Conservation (phyloP, 2,113 vertebrate species). For the Scomber japonicus region DNA sequence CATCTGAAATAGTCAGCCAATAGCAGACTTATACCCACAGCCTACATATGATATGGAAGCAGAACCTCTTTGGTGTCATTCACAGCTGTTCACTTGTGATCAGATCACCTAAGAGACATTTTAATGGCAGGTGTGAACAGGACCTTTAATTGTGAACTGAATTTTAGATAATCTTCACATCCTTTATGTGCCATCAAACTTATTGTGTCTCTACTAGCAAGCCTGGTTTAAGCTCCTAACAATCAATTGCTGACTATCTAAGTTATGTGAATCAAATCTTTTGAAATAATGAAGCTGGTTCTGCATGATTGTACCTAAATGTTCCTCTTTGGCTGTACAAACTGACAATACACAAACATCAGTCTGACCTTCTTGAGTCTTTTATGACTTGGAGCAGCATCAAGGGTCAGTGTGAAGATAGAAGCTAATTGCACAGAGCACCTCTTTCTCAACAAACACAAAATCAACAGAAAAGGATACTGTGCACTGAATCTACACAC, state of each 20-base stretch:
- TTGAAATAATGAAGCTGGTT: conserved; percentile 5
- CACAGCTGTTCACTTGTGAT: no score
- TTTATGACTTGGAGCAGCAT: conserved; percentile 61
- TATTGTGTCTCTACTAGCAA: not conserved
- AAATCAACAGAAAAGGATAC: conserved; percentile 46
- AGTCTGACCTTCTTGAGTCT: conserved; percentile 70
- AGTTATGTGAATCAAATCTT: conserved; percentile 6
- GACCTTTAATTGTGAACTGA: conserved; percentile 30
- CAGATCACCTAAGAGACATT: no score
- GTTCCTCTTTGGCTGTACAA: not conserved
- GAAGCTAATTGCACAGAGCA: conserved; percentile 70
- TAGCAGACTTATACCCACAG: no score
- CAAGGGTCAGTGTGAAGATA: conserved; percentile 60
- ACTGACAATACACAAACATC: conserved; percentile 47
- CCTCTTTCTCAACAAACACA: conserved; percentile 66
- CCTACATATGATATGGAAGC: no score
- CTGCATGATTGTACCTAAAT: not conserved
- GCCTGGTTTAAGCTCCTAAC: conserved; percentile 4
- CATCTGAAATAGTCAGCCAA: no score
- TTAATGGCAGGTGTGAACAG: no score
- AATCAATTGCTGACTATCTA: not conserved
- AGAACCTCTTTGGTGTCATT: no score
- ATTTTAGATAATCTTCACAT: conserved; percentile 3
- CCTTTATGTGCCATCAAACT: conserved; percentile 7
- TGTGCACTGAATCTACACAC: conserved; percentile 8